Evolutionary conservation across 2,113 vertebrate species (phyloP).

Genomic region (Sylvilagus bachmani): DNA sequence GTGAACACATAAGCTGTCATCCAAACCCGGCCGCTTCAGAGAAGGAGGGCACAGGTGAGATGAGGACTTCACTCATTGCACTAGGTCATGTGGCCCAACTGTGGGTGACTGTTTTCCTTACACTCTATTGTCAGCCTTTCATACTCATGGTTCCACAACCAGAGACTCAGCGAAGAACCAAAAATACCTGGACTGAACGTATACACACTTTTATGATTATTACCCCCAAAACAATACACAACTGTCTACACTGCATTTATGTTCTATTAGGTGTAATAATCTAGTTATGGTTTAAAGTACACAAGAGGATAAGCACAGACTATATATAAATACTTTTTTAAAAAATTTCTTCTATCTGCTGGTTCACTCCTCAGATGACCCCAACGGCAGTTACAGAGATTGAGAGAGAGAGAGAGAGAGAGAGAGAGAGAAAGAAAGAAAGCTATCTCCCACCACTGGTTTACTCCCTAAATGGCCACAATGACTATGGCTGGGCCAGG

Average conservation of each 20-base stretch:
- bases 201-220: not conserved
- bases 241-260: not conserved
- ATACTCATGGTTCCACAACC: not conserved
- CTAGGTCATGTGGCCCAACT: fast-evolving
- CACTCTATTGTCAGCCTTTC: not conserved
- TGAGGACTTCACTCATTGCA: too few relatives aligned
- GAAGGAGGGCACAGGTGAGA: not conserved
- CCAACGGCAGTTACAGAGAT: too few relatives aligned
- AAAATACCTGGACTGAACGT: not conserved
- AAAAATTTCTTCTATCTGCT: too few relatives aligned
- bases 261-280: not conserved
- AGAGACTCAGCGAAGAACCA: not conserved
- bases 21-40: not conserved
- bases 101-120: not conserved
- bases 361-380: too few relatives aligned
- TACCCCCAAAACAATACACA: not conserved
- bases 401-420: too few relatives aligned
- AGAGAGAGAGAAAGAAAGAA: too few relatives aligned
- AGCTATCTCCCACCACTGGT: too few relatives aligned
- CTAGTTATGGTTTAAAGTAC: not conserved
- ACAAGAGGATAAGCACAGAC: too few relatives aligned
- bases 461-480: too few relatives aligned
- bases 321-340: not conserved
- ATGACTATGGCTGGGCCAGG: too few relatives aligned
- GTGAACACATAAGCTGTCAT: not conserved